phyloP scores from a whole-genome alignment of 2,797 vertebrate species.

The Rhinella marina region DNA sequence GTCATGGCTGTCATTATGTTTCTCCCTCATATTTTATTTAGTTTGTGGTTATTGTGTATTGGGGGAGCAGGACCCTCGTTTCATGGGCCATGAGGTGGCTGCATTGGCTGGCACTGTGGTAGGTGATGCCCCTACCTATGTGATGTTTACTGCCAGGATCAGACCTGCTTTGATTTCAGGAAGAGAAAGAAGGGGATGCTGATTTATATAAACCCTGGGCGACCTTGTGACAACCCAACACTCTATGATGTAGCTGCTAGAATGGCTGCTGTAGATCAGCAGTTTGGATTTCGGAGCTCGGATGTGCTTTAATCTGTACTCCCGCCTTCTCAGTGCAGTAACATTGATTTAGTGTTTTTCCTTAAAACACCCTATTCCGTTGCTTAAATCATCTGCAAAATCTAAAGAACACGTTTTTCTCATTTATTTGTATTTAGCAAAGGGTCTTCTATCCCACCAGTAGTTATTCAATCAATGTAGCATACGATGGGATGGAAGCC shows the following conservation, averaged over 20 bases:
- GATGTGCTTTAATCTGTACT: not conserved
- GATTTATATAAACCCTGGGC: not conserved
- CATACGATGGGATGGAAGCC: conserved; percentile 16
- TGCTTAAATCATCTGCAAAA: conserved; percentile 19
- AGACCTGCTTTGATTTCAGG: not conserved
- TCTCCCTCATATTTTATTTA: too few relatives aligned
- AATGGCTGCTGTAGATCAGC: not conserved
- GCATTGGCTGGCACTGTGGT: too few relatives aligned
- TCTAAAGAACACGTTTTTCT: conserved; percentile 37
- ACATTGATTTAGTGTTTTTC: conserved; percentile 4
- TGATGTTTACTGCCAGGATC: not conserved
- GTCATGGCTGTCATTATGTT: too few relatives aligned
- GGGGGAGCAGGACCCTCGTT: too few relatives aligned
- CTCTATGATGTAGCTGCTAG: not conserved
- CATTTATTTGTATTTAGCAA: conserved; percentile 21
- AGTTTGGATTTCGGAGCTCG: not conserved
- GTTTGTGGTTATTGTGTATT: too few relatives aligned
- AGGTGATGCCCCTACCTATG: not conserved
- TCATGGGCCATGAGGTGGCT: too few relatives aligned
- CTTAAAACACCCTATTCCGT: conserved; percentile 15
- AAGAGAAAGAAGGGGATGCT: not conserved
- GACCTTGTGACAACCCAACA: not conserved
- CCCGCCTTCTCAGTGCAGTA: not conserved
- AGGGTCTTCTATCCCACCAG: conserved; percentile 13
- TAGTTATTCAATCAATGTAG: conserved; percentile 36